These are phyloP conservation scores for Germaria angustata DNA, from an alignment of 2,888 invertebrate species.

Conservation along the genomic window DNA sequence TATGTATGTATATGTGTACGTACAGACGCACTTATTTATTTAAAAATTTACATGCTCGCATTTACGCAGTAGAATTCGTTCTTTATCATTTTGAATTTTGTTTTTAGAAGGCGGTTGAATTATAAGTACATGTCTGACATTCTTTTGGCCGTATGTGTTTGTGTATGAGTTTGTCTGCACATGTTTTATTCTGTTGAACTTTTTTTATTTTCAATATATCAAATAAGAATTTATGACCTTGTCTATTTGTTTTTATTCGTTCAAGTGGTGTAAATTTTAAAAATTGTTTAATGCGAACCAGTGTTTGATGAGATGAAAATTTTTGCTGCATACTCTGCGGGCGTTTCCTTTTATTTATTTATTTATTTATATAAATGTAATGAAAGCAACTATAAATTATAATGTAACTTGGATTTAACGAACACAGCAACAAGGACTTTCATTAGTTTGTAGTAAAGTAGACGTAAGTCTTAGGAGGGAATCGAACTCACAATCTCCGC, in stretches of 20 bases:
- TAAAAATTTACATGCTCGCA: background rate
- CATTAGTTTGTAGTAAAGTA: too few species aligned
- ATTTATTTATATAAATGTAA: too few species aligned
- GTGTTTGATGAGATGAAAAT: background rate
- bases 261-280: background rate
- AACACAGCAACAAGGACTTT: too few species aligned
- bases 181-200: background rate
- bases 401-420: too few species aligned
- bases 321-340: background rate
- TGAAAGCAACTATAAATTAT: too few species aligned
- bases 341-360: background rate
- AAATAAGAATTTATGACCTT: conserved; percentile 1
- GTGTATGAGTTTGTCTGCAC: background rate
- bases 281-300: background rate
- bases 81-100: background rate
- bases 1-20: background rate
- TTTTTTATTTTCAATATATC: background rate
- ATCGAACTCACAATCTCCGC: too few species aligned
- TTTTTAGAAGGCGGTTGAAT: background rate
- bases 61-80: background rate
- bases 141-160: too few species aligned
- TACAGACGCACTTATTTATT: background rate
- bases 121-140: background rate
- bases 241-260: background rate
- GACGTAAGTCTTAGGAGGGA: too few species aligned